Conservation (phyloP, 1,140 invertebrate species). For the Drosophila fuyamai region DNA sequence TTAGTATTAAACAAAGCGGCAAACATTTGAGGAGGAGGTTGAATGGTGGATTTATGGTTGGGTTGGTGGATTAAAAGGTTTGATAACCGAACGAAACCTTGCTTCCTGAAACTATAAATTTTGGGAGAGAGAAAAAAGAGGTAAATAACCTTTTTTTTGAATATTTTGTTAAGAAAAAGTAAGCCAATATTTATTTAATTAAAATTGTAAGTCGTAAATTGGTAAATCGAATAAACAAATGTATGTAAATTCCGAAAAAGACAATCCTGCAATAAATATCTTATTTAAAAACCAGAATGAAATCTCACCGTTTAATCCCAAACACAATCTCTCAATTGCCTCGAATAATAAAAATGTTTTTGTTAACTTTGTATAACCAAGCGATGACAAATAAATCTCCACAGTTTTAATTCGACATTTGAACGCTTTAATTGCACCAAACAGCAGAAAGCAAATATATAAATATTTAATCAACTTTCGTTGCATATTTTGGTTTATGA, state of each 20-base stretch:
- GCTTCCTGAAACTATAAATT: conserved; percentile 4
- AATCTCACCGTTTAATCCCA: conserved; percentile 1
- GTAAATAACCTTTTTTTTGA: not conserved
- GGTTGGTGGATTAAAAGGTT: not conserved
- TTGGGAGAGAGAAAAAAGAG: not conserved
- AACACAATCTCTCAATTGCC: conserved; percentile 15
- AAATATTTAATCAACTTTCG: conserved; percentile 47
- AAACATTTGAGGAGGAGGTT: conserved; percentile 12
- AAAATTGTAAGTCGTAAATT: too few relatives aligned
- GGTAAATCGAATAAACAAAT: not conserved
- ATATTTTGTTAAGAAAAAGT: too few relatives aligned
- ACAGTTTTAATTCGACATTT: conserved; percentile 28
- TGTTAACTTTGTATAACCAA: conserved; percentile 14
- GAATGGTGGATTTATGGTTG: conserved; percentile 5
- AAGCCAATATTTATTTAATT: too few relatives aligned
- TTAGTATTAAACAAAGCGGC: conserved; percentile 15
- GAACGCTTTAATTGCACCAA: conserved; percentile 32
- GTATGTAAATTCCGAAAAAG: not conserved
- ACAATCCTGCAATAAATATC: not conserved
- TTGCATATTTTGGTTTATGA: conserved; percentile 42
- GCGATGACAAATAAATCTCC: conserved; percentile 34
- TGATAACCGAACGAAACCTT: conserved; percentile 1
- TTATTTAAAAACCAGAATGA: not conserved
- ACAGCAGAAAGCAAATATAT: conserved; percentile 12
- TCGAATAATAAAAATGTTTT: conserved; percentile 16